These are phyloP conservation scores for Limonius californicus DNA, from an alignment of 1,140 invertebrate genomes.

Conservation along the genomic window DNA sequence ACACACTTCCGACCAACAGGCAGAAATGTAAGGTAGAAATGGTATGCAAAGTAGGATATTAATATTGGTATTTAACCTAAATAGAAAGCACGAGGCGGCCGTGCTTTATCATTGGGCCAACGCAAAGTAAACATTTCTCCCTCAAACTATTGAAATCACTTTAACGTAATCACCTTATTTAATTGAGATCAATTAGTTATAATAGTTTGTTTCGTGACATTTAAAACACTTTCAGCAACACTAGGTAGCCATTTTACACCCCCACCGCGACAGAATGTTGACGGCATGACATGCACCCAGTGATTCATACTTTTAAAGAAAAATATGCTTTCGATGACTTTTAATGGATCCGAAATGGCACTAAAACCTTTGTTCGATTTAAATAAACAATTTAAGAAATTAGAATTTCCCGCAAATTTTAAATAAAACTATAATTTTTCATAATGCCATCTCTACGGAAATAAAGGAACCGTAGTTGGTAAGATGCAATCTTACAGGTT, in stretches of 20 bases:
- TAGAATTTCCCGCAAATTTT: not conserved
- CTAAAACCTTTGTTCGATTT: too few species aligned
- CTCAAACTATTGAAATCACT: not conserved
- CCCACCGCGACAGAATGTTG: conserved; percentile 31
- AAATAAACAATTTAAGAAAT: too few species aligned
- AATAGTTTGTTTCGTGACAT: conserved; percentile 23
- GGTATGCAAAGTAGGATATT: conserved; percentile 15
- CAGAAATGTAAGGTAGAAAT: not conserved
- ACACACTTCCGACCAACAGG: too few species aligned
- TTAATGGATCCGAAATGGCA: too few species aligned
- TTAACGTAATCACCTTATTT: conserved; percentile 20
- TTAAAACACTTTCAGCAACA: conserved; percentile 38
- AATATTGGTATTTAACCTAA: conserved; percentile 42
- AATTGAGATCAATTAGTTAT: conserved; percentile 7
- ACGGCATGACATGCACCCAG: not conserved
- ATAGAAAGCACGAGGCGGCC: conserved; percentile 26
- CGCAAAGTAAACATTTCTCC: not conserved
- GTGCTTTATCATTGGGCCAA: not conserved
- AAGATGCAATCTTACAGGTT: not conserved
- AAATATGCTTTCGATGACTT: too few species aligned
- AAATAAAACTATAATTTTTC: not conserved
- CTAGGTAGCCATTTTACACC: conserved; percentile 43
- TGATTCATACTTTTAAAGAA: not conserved
- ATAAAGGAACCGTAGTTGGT: too few species aligned
- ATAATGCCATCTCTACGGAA: not conserved